Conservation (phyloP, 35 echinoderm and acorn worm species). For the Ophioderma brevispina region DNA sequence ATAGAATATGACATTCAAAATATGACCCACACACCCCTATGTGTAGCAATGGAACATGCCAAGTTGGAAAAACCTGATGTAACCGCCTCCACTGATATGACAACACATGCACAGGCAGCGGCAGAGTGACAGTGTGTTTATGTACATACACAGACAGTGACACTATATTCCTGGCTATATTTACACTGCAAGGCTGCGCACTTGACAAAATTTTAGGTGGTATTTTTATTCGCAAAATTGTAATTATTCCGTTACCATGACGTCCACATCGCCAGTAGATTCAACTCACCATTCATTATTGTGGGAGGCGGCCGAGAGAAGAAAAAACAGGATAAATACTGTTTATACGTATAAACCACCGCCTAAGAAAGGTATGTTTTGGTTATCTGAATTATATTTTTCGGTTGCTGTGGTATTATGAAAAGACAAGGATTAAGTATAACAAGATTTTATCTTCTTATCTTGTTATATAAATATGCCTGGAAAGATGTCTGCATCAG, state of each 20-base stretch:
- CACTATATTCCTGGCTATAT: not conserved
- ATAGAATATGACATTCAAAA: too few relatives aligned
- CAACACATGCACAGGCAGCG: not conserved
- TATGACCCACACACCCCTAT: not conserved
- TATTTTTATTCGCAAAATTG: not conserved
- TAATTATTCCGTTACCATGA: not conserved
- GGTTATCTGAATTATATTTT: not conserved
- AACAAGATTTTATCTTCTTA: too few relatives aligned
- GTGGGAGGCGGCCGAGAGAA: not conserved
- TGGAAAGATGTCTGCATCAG: too few relatives aligned
- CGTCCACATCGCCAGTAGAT: not conserved
- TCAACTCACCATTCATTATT: constrained; percentile 6
- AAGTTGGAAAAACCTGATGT: not conserved
- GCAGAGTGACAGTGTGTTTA: not conserved
- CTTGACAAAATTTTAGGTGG: not conserved
- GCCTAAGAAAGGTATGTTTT: constrained; percentile 4
- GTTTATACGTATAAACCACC: not conserved
- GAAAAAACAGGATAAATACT: not conserved
- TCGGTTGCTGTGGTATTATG: not conserved
- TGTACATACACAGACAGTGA: not conserved
- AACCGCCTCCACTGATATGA: not conserved
- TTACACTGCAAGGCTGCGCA: not conserved
- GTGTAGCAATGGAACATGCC: not conserved
- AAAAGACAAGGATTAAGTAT: too few relatives aligned
- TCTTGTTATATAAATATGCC: too few relatives aligned